Conservation (phyloP, 2,797 vertebrate species). For the Macropus fuliginosus region DNA sequence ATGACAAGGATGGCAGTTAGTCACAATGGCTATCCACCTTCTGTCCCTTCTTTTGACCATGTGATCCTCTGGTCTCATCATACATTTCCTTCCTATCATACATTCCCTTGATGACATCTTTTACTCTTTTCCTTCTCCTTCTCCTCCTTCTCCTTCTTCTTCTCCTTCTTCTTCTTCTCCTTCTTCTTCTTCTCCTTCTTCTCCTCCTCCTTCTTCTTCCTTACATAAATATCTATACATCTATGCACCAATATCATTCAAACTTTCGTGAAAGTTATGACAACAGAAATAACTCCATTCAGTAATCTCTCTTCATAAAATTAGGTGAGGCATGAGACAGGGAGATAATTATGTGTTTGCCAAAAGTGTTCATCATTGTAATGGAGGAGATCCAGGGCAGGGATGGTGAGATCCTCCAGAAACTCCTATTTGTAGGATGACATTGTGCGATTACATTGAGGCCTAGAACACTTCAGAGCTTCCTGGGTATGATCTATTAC, state of each 20-base stretch:
- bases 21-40: slow-evolving; percentile 13
- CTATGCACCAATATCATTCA: not conserved
- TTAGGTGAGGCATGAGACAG: not conserved
- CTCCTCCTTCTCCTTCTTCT: no score
- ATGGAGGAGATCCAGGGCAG: not conserved
- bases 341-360: not conserved
- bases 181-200: no score
- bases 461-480: not conserved
- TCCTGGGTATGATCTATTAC: not conserved
- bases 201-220: not conserved
- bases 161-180: no score
- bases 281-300: not conserved
- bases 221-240: not conserved
- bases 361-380: not conserved
- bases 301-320: not conserved
- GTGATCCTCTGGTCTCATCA: not conserved
- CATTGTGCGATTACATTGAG: not conserved
- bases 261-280: not conserved
- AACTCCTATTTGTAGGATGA: not conserved
- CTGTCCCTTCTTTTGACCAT: not conserved
- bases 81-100: not conserved
- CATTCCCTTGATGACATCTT: not conserved
- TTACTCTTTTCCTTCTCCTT: not conserved
- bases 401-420: not conserved
- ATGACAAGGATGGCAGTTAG: not conserved